Base-by-base conservation (phyloP, 2,797 vertebrate species). In the Sebastolobus altivelis region DNA sequence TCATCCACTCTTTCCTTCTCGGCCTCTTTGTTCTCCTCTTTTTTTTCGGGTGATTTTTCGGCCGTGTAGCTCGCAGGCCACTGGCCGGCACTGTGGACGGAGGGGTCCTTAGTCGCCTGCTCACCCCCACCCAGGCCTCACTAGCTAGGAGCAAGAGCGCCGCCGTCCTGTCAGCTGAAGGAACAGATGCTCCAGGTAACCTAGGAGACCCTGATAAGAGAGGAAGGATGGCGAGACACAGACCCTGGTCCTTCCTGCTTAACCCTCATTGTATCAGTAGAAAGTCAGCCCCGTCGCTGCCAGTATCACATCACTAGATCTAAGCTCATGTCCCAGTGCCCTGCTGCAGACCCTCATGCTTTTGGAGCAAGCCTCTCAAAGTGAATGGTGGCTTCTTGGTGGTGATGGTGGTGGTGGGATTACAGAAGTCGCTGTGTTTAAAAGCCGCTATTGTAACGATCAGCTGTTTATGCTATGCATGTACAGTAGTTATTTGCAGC, bases 81-180 rank as follows among this genome's bases (percentile, higher is more conserved):
- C 93, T 93, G 89, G 89, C 92, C 92, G 93, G 89, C 95, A 92
- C 96, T 89, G 90, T 96, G 96, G 97, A 98, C 83, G 97, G 95
- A 96, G 96, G 94, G 88, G 88, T 97, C 92, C 95, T 98, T 96
- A 97, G 93, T 94, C 97, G 96, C 83, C 96, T 98, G 89, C 96
- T 98, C 82, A 94, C 96, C 85, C 98, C 97, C 91, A 98, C 97
- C 90, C 97, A 98, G 95, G 96, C 97, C 72, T 98, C 97, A 88
- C 94, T 98, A 96, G 97, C 97, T 96, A 97, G 97, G 95, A 99
- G 97, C 95, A 98, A 97, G 97, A 99, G 97, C 75, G 95, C 96
- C 86, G 96, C 96, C 80, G 91, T 95, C 87, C 95, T 99, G 72
- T 96, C 97, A 63, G 93, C 96, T 84, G 96, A 97, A 92, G 97